Percentiles rank a stretch among this genome's conserved stretches.
Evolutionary conservation across 2,113 vertebrate species (phyloP).

Genomic region (Pluvialis apricaria): DNA sequence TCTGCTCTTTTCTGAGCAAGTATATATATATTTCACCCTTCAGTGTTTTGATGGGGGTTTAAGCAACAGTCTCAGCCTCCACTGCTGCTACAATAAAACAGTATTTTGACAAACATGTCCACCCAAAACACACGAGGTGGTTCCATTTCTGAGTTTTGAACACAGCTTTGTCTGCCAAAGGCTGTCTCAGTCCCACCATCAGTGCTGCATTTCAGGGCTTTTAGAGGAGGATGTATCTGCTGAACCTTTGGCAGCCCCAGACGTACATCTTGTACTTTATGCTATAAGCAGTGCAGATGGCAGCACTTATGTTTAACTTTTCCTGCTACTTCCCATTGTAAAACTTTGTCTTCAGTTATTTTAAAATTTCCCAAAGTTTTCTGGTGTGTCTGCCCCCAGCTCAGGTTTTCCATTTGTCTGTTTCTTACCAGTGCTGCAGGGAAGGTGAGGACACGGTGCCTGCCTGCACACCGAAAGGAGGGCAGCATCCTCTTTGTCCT

Average conservation of each 20-base stretch:
- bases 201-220: not conserved
- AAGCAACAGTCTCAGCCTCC: not conserved
- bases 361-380: not conserved
- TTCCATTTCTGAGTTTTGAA: not conserved
- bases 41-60: not conserved
- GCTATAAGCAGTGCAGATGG: not conserved
- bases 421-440: not conserved
- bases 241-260: constrained; percentile 5
- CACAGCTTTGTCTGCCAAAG: not conserved
- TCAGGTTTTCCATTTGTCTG: not conserved
- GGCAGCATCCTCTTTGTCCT: not conserved
- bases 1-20: not conserved
- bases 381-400: not conserved
- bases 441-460: not conserved
- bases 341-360: not conserved
- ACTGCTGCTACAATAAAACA: not conserved
- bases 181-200: not conserved
- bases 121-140: not conserved
- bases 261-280: not conserved
- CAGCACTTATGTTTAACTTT: not conserved
- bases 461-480: rapidly evolving
- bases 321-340: not conserved
- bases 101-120: not conserved
- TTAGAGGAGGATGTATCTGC: not conserved
- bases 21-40: not conserved